These are phyloP conservation scores for Isichthys henryi DNA, from an alignment of 2,113 vertebrate genomes.

Conservation along the genomic window DNA sequence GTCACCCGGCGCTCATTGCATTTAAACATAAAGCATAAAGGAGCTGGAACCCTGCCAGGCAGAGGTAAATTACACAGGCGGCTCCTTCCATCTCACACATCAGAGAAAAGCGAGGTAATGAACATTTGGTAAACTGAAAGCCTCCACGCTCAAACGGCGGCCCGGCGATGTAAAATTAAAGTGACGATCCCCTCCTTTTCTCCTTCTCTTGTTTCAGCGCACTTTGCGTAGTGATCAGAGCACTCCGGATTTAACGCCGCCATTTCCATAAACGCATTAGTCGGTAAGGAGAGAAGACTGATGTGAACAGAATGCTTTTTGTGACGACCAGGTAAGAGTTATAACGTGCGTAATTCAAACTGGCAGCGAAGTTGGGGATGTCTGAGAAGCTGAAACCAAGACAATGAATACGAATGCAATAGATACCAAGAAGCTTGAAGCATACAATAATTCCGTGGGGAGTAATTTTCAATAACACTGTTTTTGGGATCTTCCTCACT, in stretches of 20 bases:
- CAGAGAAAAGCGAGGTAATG: not conserved
- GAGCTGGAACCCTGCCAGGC: not conserved
- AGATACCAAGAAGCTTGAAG: not conserved
- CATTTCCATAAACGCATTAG: slow-evolving; percentile 14
- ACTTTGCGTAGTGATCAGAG: not conserved
- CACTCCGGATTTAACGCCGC: not conserved
- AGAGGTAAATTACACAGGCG: not conserved
- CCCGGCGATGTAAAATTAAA: not conserved
- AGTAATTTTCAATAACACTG: not conserved
- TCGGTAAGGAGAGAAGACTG: not conserved
- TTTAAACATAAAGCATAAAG: not conserved
- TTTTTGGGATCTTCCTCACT: not conserved
- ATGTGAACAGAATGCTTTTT: not conserved
- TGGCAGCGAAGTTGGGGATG: not conserved
- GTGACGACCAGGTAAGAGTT: not conserved
- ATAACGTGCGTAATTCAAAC: slow-evolving; percentile 8
- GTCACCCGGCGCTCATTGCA: not conserved
- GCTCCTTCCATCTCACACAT: not conserved
- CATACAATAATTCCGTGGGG: not conserved
- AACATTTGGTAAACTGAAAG: slow-evolving; percentile 2
- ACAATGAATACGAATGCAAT: not conserved
- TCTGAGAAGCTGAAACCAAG: not conserved
- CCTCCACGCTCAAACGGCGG: not conserved
- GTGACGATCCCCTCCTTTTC: not conserved
- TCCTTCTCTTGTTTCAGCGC: not conserved